A percentile compares a stretch with the other conserved stretches of the same genome.
phyloP scores from a whole-genome alignment of 1,140 invertebrate genomes.

The Drosophila lowei region DNA sequence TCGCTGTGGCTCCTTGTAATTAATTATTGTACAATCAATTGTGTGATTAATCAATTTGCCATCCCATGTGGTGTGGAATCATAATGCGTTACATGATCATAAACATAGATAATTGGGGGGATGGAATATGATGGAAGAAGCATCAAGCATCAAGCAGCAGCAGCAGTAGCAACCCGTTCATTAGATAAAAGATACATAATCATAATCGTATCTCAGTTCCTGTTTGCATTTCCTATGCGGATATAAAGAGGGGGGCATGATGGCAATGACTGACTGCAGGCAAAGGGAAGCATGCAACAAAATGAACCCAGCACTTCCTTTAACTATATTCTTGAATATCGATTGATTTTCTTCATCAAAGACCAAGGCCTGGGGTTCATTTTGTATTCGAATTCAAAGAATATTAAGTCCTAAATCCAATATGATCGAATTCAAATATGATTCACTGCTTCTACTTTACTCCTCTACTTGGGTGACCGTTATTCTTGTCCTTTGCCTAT shows the following conservation, averaged over 20 bases:
- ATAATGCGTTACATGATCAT: constrained; percentile 58
- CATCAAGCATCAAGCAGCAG: constrained; percentile 7
- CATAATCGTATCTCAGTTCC: constrained; percentile 21
- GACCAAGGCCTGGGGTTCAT: no score
- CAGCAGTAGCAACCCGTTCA: constrained; percentile 12
- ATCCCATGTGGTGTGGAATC: constrained; percentile 45
- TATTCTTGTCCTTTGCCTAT: no score
- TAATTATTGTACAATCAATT: constrained; percentile 57
- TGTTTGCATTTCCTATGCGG: constrained; percentile 40
- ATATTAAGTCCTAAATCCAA: no score
- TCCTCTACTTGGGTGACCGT: no score
- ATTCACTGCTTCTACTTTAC: no score
- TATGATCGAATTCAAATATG: no score
- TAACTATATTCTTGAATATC: no score
- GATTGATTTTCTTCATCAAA: no score
- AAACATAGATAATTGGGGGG: constrained; percentile 43
- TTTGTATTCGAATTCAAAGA: no score
- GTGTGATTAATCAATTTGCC: constrained; percentile 63
- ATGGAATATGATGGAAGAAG: no score
- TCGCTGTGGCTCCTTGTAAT: constrained; percentile 39
- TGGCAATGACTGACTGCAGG: constrained; percentile 28
- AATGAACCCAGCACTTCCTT: no score
- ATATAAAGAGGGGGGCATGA: neutral
- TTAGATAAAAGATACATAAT: constrained; percentile 5
- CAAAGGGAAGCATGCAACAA: no score